Conservation (phyloP, 2,888 invertebrate genomes). For the Andrena chrysosceles region DNA sequence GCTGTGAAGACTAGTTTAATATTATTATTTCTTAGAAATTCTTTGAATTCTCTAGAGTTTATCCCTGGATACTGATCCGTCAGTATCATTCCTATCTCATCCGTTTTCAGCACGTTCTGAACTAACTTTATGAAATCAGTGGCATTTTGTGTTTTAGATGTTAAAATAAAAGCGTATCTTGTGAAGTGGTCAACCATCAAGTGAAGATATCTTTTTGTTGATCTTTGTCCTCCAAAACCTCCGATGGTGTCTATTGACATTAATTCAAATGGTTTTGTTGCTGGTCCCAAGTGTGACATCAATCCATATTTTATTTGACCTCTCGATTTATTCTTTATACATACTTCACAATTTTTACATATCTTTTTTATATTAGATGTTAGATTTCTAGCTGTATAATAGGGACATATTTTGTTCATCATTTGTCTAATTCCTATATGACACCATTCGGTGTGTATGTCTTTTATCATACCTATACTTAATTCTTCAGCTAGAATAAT, state of each 20-base stretch:
- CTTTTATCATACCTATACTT: conserved; percentile 13
- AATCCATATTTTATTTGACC: conserved; percentile 11
- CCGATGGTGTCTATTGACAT: conserved; percentile 41
- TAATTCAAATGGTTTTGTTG: conserved; percentile 27
- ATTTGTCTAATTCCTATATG: conserved; percentile 23
- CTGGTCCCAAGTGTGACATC: conserved; percentile 31
- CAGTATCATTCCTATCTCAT: conserved; percentile 12
- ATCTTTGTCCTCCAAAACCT: conserved; percentile 15
- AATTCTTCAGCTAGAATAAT: conserved; percentile 43
- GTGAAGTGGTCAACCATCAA: neutral
- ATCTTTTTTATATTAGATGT: conserved; percentile 62
- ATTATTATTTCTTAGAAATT: conserved; percentile 2
- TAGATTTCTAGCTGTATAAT: conserved; percentile 1
- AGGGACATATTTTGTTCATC: neutral
- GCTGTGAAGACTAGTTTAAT: conserved; percentile 17
- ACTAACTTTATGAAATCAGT: neutral
- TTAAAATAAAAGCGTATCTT: neutral
- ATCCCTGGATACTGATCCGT: conserved; percentile 36
- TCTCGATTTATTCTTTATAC: conserved; percentile 28
- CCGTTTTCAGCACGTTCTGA: neutral
- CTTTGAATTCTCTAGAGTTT: conserved; percentile 28
- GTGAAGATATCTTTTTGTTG: no score
- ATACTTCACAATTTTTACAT: conserved; percentile 8
- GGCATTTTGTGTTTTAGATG: neutral
- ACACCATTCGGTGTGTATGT: conserved; percentile 16